Base-by-base conservation (phyloP, 2,797 vertebrate species). In the Silurus aristotelis region DNA sequence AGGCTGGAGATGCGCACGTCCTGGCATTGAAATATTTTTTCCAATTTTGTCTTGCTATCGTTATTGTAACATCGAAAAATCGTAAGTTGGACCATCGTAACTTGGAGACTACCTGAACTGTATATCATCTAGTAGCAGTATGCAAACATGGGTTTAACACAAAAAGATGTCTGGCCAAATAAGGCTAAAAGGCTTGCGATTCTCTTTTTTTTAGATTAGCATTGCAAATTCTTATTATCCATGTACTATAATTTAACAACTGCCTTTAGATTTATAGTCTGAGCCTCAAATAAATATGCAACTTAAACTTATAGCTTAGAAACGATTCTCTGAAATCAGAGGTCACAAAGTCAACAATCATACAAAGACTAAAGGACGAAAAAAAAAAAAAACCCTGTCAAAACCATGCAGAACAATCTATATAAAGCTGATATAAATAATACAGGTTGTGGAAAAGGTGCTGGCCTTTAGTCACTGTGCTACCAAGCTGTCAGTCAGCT, bases 401-500 rank as follows among this genome's bases (percentile, higher is more conserved):
- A 46, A 87, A 63, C 9, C 17, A 78, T 20, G 22, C 27, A 70
- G 27, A 22, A 71, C 77, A 38, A 60, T 82, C 20, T 64, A 48
- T 27, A 10, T 67, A 76, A 58, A 63, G 60, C 66, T 63, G 82
- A 82, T 17, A 27, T 17, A 20, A 87, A 81, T 85, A 87, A 84
- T 31, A 84, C 15, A 25, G 60, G 7, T 43, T 83, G 27, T 83
- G 43, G 76, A 85, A 78, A 58, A 78, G 48, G 38, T 80, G 56
- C 43, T 82, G 80, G 63, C 67, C 80, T 60, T 56, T 19, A 64
- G 43, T 83, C 52, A 55, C 56, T 6, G 12, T 72, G 72, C 72
- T 60, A 1, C 66, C 43, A 38, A 8, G 72, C 71, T 83, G 87
- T 88, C 87, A 89, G 20, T 68, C 77, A 43, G 91, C 91, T 89